Base-by-base conservation (phyloP, 1,140 invertebrate genomes). In the Atta colombica region DNA sequence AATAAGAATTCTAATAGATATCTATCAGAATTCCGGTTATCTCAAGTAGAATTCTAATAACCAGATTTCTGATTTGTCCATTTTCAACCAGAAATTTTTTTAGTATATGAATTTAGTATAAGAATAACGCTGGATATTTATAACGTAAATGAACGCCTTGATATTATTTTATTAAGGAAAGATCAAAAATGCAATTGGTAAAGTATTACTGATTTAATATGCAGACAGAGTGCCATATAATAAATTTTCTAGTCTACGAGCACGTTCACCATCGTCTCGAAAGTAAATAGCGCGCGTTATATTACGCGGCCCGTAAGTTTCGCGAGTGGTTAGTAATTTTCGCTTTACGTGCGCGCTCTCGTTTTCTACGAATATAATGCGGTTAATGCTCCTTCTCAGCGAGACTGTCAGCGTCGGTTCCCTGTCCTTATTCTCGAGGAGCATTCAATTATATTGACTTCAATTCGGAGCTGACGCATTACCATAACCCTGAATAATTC, bases 381-480 rank as follows among this genome's bases (percentile, higher is more conserved):
- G 84, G 69, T 89, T 89, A 89, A 89, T 89, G 75, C 69, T 68
- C 60, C 55, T 75, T 39, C 39, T 28, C 63, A 25, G 14, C 25
- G 61, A 51, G n/a, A 61, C n/a, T 28, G 3, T 31, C 31, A 31
- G 31, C 35, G 75, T 28, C 35, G 31, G 45, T 16, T 7, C 55
- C 61, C 88, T 85, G 82, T 87, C 88, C 88, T 90, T 90, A 90
- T 88, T 89, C 85, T 89, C 89, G 86, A 89, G 87, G 80, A 93
- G 92, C 91, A 92, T 93, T 94, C 91, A 93, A 94, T 94, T 94
- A 94, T 93, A 94, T 93, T 91, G 92, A 93, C 91, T 93, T 93
- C 92, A 91, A 92, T 93, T 92, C 90, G 90, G 90, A 82, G 88
- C 87, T 90, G 88, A 74, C 82, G 82, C 88, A 93, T 93, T 93